Base-by-base conservation (phyloP, 2,797 vertebrate genomes). In the Buceros bicornis region DNA sequence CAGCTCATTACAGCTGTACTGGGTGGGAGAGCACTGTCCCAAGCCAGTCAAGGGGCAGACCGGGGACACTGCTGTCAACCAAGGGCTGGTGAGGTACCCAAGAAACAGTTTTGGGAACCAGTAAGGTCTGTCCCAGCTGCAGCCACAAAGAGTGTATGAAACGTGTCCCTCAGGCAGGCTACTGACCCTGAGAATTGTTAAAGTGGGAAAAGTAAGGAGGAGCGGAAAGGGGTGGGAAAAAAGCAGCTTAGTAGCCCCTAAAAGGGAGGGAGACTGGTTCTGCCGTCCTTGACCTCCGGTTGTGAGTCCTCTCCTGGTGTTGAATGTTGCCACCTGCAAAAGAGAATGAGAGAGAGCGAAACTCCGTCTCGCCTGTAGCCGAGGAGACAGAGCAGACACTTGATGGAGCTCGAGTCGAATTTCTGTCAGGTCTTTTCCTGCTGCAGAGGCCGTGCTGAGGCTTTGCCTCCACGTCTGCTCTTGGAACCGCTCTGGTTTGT, bases 341-440 rank as follows among this genome's bases (percentile, higher is more conserved):
- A 56, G n/a, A n/a, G 42, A 87, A 22, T 4, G 16, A 31, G 24
- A 78, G 37, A 40, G 37, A 40, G 8, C 26, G 21, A 40, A 78
- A n/a, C 42, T 18, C 28, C 4, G 20, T 19, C 26, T 19, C 17
- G 8, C n/a, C 37, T 33, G 82, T 1, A 87, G 87, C 57, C 42
- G 66, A 76, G 47, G 78, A 67, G 28, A 10, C 35, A 17, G 56
- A 95, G 54, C 33, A 31, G 87, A 84, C 87, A 62, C 93, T 82
- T 69, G 95, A 91, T 89, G 93, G 93, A 96, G 93, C 92, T 94
- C 62, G 15, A 87, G 95, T 61, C 6, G 43, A 92, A 15, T 84
- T 77, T 64, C 83, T 26, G 15, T 53, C 74, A 25, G 29, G 33
- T 26, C 33, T 48, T 67, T 53, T 20, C 54, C 84, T 37, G 57